Evolutionary conservation across 2,888 invertebrate genomes (phyloP).

Genomic region (Drosophila borealis): DNA sequence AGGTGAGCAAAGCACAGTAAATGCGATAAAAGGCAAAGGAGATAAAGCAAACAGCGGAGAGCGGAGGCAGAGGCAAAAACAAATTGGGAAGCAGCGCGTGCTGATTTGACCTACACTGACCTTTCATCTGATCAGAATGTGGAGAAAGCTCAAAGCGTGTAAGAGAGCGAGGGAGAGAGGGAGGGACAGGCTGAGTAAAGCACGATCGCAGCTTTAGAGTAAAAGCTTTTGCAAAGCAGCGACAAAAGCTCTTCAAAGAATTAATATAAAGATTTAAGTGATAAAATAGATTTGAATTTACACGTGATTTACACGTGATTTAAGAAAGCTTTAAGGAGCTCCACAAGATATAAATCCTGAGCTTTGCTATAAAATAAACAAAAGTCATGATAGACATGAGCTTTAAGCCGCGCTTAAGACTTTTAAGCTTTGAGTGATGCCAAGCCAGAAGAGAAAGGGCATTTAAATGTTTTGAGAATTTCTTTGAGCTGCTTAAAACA

Average conservation of each 20-base stretch:
- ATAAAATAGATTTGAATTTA: too few relatives aligned
- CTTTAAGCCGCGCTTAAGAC: too few relatives aligned
- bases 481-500: too few relatives aligned
- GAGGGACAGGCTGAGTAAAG: background rate
- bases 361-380: too few relatives aligned
- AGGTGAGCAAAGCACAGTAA: constrained; percentile 53
- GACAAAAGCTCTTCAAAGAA: background rate
- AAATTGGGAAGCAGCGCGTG: constrained; percentile 1
- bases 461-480: too few relatives aligned
- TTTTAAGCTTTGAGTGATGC: too few relatives aligned
- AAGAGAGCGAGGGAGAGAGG: background rate
- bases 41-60: constrained; percentile 36
- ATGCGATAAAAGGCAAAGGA: constrained; percentile 42
- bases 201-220: constrained; percentile 8
- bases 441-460: too few relatives aligned
- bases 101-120: constrained; percentile 37
- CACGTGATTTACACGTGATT: too few relatives aligned
- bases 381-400: too few relatives aligned
- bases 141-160: background rate
- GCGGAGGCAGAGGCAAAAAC: background rate
- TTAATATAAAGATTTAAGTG: too few relatives aligned
- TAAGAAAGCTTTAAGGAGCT: too few relatives aligned
- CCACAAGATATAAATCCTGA: too few relatives aligned
- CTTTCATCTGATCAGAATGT: constrained; percentile 31
- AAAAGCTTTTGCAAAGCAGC: background rate